Conservation (phyloP, 2,113 vertebrate species). For the Pygoscelis antarcticus region DNA sequence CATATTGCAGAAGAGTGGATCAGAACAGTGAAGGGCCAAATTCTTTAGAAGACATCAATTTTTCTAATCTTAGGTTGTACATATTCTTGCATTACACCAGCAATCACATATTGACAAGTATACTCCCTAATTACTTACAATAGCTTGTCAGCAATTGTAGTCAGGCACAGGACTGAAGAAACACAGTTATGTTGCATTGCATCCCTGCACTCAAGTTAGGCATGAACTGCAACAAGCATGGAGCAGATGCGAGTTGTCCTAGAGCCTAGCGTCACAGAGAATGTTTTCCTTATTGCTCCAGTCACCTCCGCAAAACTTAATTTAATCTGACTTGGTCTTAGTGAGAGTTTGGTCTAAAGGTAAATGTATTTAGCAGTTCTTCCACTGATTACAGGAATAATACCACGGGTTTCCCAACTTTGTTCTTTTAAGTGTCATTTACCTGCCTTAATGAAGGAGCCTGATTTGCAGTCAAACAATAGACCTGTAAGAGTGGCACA, state of each 20-base stretch:
- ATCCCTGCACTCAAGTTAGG: neutral
- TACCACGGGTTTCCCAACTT: neutral
- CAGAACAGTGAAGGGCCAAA: neutral
- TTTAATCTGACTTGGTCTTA: neutral
- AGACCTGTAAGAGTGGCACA: neutral
- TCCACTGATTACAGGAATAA: neutral
- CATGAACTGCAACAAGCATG: neutral
- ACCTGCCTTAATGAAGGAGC: neutral
- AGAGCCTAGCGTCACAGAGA: neutral
- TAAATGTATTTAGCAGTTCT: neutral
- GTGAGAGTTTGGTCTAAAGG: neutral
- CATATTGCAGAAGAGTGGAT: neutral
- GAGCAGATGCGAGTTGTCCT: rapidly evolving
- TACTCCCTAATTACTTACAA: neutral
- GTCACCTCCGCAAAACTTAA: neutral
- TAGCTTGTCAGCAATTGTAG: neutral
- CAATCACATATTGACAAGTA: neutral
- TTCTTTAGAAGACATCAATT: neutral
- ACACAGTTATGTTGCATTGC: neutral
- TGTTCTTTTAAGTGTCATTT: neutral
- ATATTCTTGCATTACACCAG: neutral
- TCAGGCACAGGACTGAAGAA: neutral
- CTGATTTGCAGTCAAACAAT: neutral
- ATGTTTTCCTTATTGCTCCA: neutral
- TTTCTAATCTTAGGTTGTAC: neutral